These are phyloP conservation scores for Acanthiza pusilla DNA, from an alignment of 2,797 vertebrate species.

Conservation along the genomic window DNA sequence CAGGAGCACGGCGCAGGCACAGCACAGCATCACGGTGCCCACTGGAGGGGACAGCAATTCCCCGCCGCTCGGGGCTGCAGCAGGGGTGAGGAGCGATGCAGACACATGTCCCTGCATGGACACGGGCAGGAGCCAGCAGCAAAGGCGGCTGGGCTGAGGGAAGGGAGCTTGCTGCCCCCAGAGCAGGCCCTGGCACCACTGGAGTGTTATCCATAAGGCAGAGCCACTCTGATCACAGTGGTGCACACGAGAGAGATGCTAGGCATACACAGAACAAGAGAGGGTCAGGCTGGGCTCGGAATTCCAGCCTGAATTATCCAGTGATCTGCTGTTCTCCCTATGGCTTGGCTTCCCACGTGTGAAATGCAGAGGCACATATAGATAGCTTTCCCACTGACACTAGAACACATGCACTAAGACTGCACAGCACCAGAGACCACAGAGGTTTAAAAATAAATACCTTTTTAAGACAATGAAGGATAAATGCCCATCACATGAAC, in stretches of 20 bases:
- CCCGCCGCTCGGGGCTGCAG: accelerated
- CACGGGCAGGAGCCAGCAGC: not conserved
- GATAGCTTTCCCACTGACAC: not conserved
- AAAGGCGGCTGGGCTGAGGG: not conserved
- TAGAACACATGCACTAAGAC: not conserved
- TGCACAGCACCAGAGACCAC: not conserved
- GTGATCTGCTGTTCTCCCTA: not conserved
- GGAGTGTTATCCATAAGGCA: not conserved
- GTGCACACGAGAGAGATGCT: accelerated
- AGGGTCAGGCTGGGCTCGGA: not conserved
- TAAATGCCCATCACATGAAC: conserved; percentile 1
- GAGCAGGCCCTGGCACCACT: not conserved
- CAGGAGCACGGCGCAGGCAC: accelerated
- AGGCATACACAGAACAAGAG: not conserved
- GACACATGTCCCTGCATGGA: accelerated
- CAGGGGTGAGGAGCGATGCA: accelerated
- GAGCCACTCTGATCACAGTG: not conserved
- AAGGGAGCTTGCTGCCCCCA: accelerated
- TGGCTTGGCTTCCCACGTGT: not conserved
- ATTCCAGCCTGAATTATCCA: not conserved
- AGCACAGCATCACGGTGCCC: accelerated
- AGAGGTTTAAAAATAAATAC: conserved; percentile 27
- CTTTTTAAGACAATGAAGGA: conserved; percentile 27
- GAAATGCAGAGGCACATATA: not conserved
- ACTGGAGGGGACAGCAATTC: accelerated